Evolutionary conservation across 2,797 vertebrate species (phyloP), one percentile per base, ranked within the genome.

Genomic region (Crotalus adamanteus): DNA sequence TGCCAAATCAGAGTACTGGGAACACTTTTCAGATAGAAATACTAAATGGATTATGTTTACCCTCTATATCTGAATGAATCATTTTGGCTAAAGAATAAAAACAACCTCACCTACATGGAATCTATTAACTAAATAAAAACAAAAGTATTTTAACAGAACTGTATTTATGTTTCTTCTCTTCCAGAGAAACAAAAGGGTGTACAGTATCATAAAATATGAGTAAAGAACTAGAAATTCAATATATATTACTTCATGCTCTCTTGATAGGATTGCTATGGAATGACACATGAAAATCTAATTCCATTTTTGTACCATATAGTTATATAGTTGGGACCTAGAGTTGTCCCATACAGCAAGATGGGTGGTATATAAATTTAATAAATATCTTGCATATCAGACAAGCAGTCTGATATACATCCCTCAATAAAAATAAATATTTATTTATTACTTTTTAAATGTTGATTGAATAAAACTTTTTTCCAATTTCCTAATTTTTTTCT

Each of bases 401-500:
- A 65, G 55, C 63, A 31, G 55, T 90, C 26, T 55, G 90, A 92
- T 83, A 63, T 55, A 56, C 42, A 90, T 0, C 85, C 14, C 7
- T 9, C 90, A 94, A 93, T 56, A 94, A 95, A 85, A 60, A 0
- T 65, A 95, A 95, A 87, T 57, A 0, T 0, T 87, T 85, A 1
- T 95, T 91, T 53, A 61, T 89, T 0, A 2, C 18, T 65, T 65
- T 87, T 87, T 18, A 26, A 73, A 57, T 69, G 2, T 59, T 73
- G 60, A 57, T 59, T 73, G 78, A 57, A 11, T 57, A 87, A 87
- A 59, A 47, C 87, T 63, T 85, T 22, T 86, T 51, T 85, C 73
- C 73, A 18, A 89, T 57, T 94, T 91, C 90, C 88, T 73, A 78
- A 59, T 20, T 94, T 65, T 94, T 94, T 93, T 59, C 59, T 3